Conservation (phyloP, 2,797 vertebrate species). For the Lepilemur septentrionalis region DNA sequence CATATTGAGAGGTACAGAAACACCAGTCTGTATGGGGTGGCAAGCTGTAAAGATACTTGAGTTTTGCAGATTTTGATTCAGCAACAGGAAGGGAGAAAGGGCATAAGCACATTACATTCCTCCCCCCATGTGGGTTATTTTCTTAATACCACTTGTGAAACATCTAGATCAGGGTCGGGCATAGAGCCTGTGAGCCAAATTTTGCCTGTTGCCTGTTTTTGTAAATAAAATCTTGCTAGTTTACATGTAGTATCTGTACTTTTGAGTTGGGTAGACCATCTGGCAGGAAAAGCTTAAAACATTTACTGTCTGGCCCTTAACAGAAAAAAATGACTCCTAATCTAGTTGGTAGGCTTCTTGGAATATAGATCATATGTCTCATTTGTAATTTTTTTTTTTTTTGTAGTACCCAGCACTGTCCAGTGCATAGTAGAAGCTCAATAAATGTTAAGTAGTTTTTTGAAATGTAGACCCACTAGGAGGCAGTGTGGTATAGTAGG, state of each 20-base stretch:
- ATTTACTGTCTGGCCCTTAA: background rate
- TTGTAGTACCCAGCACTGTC: background rate
- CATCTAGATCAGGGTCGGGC: background rate
- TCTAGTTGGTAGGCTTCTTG: background rate
- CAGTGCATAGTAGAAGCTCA: background rate
- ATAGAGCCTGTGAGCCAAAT: background rate
- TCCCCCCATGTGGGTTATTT: background rate
- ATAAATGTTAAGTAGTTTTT: background rate
- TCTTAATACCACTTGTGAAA: background rate
- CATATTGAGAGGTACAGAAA: background rate
- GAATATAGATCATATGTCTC: background rate
- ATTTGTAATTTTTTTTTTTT: background rate
- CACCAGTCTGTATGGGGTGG: background rate
- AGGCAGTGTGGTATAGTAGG: background rate
- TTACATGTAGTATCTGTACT: background rate
- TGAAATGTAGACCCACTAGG: background rate
- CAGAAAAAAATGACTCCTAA: background rate
- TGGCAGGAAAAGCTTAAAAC: background rate
- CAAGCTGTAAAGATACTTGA: background rate
- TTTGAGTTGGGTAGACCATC: background rate
- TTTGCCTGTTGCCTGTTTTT: background rate
- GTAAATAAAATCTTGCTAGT: background rate
- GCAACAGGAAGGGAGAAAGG: background rate
- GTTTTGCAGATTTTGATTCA: background rate
- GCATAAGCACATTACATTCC: background rate